Evolutionary conservation across 2,113 vertebrate genomes (phyloP).

Genomic region (Eurypyga helias): DNA sequence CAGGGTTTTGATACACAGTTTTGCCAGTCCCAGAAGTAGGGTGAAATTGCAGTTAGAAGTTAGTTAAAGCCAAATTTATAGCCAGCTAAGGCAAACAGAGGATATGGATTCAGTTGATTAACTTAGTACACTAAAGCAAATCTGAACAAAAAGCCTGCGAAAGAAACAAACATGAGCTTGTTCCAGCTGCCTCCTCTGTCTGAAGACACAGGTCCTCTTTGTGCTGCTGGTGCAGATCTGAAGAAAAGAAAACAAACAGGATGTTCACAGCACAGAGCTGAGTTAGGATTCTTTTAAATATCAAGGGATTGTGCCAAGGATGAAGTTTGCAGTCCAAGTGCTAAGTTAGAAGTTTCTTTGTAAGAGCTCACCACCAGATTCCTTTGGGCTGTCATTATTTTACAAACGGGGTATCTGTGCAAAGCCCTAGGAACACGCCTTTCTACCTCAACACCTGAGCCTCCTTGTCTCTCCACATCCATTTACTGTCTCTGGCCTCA

Average conservation of each 20-base stretch:
- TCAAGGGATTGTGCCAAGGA: neutral
- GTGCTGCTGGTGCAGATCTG: slow-evolving; percentile 59
- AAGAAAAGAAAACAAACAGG: slow-evolving; percentile 65
- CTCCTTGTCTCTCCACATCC: neutral
- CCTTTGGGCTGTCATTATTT: neutral
- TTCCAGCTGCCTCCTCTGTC: slow-evolving; percentile 46
- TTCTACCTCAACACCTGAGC: neutral
- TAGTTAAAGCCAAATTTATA: neutral
- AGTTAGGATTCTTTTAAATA: slow-evolving; percentile 43
- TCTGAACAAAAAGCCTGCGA: slow-evolving; percentile 46
- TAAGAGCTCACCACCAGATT: neutral
- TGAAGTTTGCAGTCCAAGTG: neutral
- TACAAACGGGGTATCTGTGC: neutral
- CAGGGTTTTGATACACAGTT: neutral
- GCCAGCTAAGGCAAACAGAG: neutral
- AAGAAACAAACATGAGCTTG: slow-evolving; percentile 41
- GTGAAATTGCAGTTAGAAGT: neutral
- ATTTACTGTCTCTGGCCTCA: neutral
- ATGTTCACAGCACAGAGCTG: slow-evolving; percentile 56
- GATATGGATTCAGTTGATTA: neutral
- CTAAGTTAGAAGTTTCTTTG: neutral
- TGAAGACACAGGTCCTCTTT: slow-evolving; percentile 59
- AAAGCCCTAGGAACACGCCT: neutral
- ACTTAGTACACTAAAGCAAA: slow-evolving; percentile 4
- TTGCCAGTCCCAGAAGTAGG: neutral